Base-by-base conservation (phyloP, 2,888 invertebrate species). In the Auanema sp. region DNA sequence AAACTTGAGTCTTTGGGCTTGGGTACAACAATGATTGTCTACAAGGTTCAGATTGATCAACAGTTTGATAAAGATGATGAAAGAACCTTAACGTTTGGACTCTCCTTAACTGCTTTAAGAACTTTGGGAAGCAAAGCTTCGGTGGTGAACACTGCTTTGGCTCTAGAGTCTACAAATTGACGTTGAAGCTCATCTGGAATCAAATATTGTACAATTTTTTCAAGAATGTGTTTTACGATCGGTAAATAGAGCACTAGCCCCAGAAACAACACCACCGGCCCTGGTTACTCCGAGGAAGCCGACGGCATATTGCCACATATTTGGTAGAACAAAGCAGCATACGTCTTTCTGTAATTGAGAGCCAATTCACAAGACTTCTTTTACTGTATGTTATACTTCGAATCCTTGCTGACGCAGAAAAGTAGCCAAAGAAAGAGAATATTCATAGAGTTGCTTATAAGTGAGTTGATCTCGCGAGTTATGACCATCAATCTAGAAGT, bases 111-210 rank as follows among this genome's bases (percentile, higher is more conserved):
- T 10, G 79, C 78, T 10, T 63, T 60, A n/a, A 78, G 50, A 4
- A 79, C 77, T 50, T 72, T 74, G 42, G 75, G 68, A 24, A 79
- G 65, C n/a, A 69, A 69, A 11, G 69, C 68, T 47, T 72, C 74
- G 23, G 69, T 63, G 12, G 75, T 76, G 23, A 79, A 65, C 0
- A 80, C 79, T 12, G 78, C 70, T 51, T 75, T 77, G 21, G 68
- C 65, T 25, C 67, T 62, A 2, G 74, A 76, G 53, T 80, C 80
- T 3, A 62, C 60, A 54, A 79, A 80, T 51, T 79, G 79, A 16
- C 77, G 68, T 58, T 71, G 66, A 25, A 79, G 71, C 44, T 79
- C 79, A 53, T 71, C 79, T 79, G 60, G 66, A 73, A 59, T 23
- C n/a, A 8, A 33, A 5, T 33, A 33, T 33, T 33, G 4, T 5